Evolutionary conservation across 2,888 invertebrate genomes (phyloP).

Genomic region (Mesoligia furuncula): DNA sequence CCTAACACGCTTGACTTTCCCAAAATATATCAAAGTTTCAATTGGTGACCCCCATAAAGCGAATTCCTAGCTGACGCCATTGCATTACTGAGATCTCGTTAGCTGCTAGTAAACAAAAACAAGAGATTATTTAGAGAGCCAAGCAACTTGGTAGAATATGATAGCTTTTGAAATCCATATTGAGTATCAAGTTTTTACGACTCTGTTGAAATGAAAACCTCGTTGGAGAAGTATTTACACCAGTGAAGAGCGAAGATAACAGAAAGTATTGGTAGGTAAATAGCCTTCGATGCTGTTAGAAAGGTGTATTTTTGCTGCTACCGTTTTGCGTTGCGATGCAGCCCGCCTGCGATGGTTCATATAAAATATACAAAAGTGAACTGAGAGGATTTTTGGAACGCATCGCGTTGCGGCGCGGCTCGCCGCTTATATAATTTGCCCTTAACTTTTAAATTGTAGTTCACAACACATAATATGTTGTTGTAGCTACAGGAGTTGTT

Average conservation of each 20-base stretch:
- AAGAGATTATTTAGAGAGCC: constrained; percentile 61
- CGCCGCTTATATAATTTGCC: no score
- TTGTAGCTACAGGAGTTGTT: no score
- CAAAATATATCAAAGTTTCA: constrained; percentile 1
- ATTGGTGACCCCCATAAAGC: constrained; percentile 16
- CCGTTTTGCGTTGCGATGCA: no score
- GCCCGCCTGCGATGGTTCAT: no score
- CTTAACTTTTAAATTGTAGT: no score
- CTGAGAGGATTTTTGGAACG: no score
- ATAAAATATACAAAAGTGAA: no score
- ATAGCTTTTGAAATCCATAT: background rate
- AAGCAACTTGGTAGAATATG: background rate
- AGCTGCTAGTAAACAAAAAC: constrained; percentile 72
- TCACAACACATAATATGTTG: no score
- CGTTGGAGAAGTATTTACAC: background rate
- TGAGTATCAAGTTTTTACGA: background rate
- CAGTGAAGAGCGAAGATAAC: background rate
- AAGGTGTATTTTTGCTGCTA: no score
- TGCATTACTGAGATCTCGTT: constrained; percentile 71
- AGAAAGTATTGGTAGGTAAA: background rate
- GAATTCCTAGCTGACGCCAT: constrained; percentile 34
- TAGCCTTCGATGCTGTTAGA: background rate
- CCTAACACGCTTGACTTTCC: no score
- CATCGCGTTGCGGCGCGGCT: no score
- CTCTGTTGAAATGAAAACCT: background rate